phyloP scores from a whole-genome alignment of 2,113 vertebrate genomes.

The Dendrocopos noguchii region DNA sequence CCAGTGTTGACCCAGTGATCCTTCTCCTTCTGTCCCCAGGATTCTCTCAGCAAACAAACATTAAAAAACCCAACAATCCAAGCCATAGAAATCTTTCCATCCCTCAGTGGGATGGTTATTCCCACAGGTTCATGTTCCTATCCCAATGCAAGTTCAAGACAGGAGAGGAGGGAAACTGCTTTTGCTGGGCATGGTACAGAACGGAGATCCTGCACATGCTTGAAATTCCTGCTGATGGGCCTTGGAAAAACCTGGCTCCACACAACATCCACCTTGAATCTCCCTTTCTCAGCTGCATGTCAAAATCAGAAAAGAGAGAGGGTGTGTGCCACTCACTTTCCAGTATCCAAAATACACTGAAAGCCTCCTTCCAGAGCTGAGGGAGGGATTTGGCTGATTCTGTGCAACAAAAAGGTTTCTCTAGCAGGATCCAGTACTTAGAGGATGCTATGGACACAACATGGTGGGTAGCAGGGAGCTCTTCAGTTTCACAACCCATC shows the following conservation, averaged over 20 bases:
- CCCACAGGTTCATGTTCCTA: not conserved
- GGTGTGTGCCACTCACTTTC: not conserved
- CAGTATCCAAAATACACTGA: not conserved
- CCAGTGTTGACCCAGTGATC: not conserved
- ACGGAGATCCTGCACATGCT: not conserved
- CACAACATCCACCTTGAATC: not conserved
- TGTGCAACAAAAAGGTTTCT: not conserved
- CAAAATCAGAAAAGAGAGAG: not conserved
- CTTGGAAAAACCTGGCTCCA: not conserved
- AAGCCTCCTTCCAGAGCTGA: not conserved
- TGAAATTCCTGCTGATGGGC: not conserved
- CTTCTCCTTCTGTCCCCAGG: conserved; percentile 4
- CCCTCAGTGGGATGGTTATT: not conserved
- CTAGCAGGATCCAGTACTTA: not conserved
- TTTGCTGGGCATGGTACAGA: not conserved
- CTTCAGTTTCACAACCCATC: not conserved
- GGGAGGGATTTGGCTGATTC: not conserved
- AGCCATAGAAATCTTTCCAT: conserved; percentile 10
- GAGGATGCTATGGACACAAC: not conserved
- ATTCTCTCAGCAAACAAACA: conserved; percentile 56
- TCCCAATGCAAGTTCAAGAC: not conserved
- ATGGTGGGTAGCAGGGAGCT: not conserved
- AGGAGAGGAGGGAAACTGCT: not conserved
- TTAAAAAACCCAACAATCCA: not conserved
- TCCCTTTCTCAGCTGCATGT: not conserved